A percentile compares a stretch with the other conserved stretches of the same genome.
These are phyloP conservation scores for Pseudopleuronectes americanus DNA, from an alignment of 2,797 vertebrate species.

Conservation along the genomic window DNA sequence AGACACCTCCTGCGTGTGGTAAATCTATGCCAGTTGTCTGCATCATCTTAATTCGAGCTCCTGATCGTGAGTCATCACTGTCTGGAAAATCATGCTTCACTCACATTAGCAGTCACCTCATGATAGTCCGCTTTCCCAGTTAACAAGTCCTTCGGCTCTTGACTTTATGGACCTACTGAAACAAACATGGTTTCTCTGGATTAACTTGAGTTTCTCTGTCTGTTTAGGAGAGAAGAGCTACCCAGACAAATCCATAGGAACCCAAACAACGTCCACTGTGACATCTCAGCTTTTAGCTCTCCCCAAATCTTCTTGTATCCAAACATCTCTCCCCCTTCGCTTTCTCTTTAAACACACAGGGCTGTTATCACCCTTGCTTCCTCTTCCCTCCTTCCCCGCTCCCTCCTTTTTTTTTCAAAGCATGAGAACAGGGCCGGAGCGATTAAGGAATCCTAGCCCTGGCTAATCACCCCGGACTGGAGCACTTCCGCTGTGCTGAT, in stretches of 20 bases:
- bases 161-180: slow-evolving; percentile 37
- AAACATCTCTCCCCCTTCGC: slow-evolving; percentile 41
- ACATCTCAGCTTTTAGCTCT: slow-evolving; percentile 37
- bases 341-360: slow-evolving; percentile 69
- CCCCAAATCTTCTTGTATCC: slow-evolving; percentile 31
- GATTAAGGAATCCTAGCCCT: slow-evolving; percentile 86
- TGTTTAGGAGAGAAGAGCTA: neutral
- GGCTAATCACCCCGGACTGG: slow-evolving; percentile 85
- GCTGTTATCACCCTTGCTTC: slow-evolving; percentile 84
- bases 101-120: slow-evolving; percentile 51
- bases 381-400: slow-evolving; percentile 72
- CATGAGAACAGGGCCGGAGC: slow-evolving; percentile 80
- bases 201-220: neutral
- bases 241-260: slow-evolving; percentile 8
- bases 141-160: slow-evolving; percentile 37
- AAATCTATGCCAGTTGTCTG: slow-evolving; percentile 12
- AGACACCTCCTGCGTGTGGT: slow-evolving; percentile 41
- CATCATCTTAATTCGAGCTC: slow-evolving; percentile 12
- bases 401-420: slow-evolving; percentile 79
- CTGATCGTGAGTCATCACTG: slow-evolving; percentile 47
- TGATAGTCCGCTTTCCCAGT: slow-evolving; percentile 37
- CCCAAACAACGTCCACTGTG: slow-evolving; percentile 4
- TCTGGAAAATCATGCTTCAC: slow-evolving; percentile 59
- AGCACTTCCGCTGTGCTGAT: slow-evolving; percentile 90
- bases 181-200: slow-evolving; percentile 30